These are phyloP conservation scores for Stegophylla sp. DNA, from an alignment of 2,888 invertebrate genomes.

Conservation along the genomic window DNA sequence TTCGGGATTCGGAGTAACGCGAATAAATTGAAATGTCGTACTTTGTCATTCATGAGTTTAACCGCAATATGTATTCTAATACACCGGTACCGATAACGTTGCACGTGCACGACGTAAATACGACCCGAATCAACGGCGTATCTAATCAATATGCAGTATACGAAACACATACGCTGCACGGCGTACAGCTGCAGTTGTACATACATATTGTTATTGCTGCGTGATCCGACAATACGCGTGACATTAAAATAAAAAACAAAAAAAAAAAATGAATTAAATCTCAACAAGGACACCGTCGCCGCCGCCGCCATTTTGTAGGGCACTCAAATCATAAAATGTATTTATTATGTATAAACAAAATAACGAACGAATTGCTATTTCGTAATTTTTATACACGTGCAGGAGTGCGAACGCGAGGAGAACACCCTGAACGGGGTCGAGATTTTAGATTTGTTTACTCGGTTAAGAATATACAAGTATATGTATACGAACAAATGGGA, in stretches of 20 bases:
- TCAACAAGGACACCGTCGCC: not conserved
- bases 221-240: not conserved
- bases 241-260: not conserved
- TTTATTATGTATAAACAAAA: not conserved
- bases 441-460: constrained; percentile 18
- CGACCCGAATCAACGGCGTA: not conserved
- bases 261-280: not conserved
- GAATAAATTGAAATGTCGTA: not conserved
- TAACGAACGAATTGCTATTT: constrained; percentile 37
- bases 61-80: not conserved
- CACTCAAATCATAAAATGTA: constrained; percentile 1
- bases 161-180: too few relatives aligned
- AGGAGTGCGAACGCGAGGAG: too few relatives aligned
- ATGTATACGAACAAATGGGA: not conserved
- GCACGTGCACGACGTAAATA: not conserved
- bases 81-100: not conserved
- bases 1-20: not conserved
- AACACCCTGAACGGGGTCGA: not conserved
- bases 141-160: not conserved
- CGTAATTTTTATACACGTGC: not conserved
- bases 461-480: constrained; percentile 1
- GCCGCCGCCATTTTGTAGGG: not conserved
- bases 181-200: not conserved
- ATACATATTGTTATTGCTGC: not conserved
- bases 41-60: not conserved